Base-by-base conservation (phyloP, 2,113 vertebrate species). In the Bostrychus sinensis region DNA sequence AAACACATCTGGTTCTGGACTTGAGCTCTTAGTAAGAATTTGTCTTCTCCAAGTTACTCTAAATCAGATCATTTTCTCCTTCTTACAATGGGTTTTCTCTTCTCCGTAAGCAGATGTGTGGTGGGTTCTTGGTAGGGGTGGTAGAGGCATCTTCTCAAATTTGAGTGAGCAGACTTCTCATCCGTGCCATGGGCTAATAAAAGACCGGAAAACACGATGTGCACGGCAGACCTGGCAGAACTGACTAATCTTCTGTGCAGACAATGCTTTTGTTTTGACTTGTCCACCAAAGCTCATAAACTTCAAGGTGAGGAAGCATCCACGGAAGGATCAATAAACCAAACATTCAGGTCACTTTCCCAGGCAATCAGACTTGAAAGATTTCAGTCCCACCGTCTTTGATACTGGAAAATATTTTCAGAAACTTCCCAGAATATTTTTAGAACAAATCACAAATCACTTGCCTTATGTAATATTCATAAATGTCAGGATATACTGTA, bases 281-380 rank as follows among this genome's bases (percentile, higher is more conserved):
- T 34, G 72, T 75, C 41, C 17, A 12, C 63, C 46, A 32, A 56
- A 76, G 72, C 64, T 65, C 53, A 72, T 76, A 72, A 81, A 80
- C 70, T 62, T 78, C 68, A 83, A 86, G 75, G 69, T 77, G 62
- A 77, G 62, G 70, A 86, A 67, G 62, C 28, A 69, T 66, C 62
- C 73, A 55, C 48, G 26, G 70, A 83, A 71, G 58, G 63, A 80
- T 83, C 70, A 62, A 54, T 73, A 34, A 68, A 82, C 59, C 50
- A 71, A 72, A 81, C 61, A 42, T 26, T 1, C 8, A 19, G 56
- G 58, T 39, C 38, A 56, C 42, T 66, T 81, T 82, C 77, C 67
- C 67, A 78, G 3, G 23, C 51, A 22, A 34, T 32, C 63, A 67
- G 25, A 16, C n/a, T 5, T 50, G n/a, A 58, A 71, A 60, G 23